A percentile compares a stretch with the other conserved stretches of the same genome.
Evolutionary conservation across 2,888 invertebrate genomes (phyloP).

Genomic region (Epinotia nisella): DNA sequence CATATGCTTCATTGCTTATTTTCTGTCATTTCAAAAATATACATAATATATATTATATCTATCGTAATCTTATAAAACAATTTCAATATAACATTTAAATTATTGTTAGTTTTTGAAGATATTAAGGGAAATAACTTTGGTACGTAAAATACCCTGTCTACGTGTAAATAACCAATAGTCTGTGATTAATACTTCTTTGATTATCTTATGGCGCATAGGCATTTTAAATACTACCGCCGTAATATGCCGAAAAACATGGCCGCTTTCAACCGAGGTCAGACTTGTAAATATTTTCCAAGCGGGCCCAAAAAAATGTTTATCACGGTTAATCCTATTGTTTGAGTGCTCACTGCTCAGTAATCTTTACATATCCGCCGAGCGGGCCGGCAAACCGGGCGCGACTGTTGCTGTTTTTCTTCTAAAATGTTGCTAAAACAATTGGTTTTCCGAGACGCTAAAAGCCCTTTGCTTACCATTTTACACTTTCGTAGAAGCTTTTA

Average conservation of each 20-base stretch:
- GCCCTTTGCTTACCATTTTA: constrained; percentile 29
- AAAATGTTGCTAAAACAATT: constrained; percentile 24
- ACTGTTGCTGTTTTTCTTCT: constrained; percentile 5
- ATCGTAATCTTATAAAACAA: too few species aligned
- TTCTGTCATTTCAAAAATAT: too few species aligned
- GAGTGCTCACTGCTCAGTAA: constrained; percentile 29
- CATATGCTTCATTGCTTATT: too few species aligned
- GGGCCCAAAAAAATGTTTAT: constrained; percentile 26
- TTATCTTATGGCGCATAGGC: too few species aligned
- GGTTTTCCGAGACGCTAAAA: constrained; percentile 31
- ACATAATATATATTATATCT: too few species aligned
- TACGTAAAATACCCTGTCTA: too few species aligned
- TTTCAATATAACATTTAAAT: too few species aligned
- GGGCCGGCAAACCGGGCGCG: neutral
- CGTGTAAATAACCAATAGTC: too few species aligned
- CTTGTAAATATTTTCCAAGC: constrained; percentile 21
- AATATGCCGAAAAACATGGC: neutral
- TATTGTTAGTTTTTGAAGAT: too few species aligned
- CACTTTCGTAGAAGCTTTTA: constrained; percentile 29
- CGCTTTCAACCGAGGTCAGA: neutral
- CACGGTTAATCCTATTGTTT: constrained; percentile 36
- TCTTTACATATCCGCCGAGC: constrained; percentile 35
- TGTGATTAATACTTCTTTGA: too few species aligned
- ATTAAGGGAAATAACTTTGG: too few species aligned
- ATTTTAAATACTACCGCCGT: too few species aligned